Conservation (phyloP, 1,140 invertebrate species). For the Musca domestica region DNA sequence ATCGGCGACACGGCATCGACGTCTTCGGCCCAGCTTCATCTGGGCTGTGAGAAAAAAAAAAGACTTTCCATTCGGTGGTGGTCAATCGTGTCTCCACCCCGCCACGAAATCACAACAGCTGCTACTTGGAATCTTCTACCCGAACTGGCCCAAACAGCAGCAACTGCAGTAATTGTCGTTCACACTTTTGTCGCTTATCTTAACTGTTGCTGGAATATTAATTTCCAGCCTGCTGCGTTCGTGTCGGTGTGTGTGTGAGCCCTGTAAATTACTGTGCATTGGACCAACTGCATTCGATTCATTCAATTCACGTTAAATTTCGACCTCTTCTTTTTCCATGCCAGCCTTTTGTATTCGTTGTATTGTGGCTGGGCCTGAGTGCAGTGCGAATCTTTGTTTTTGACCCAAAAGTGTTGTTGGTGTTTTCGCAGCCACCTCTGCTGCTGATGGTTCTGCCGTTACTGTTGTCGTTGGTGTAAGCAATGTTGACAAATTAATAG, state of each 20-base stretch:
- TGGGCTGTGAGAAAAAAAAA: neutral
- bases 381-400: neutral
- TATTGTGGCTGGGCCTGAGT: neutral
- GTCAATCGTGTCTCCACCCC: neutral
- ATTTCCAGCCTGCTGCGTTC: conserved; percentile 51
- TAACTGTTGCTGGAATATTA: conserved; percentile 53
- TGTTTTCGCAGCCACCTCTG: neutral
- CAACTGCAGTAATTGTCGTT: conserved; percentile 19
- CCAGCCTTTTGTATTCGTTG: neutral
- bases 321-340: too few species aligned
- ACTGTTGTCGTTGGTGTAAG: conserved; percentile 14
- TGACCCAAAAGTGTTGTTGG: neutral
- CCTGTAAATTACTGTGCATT: neutral
- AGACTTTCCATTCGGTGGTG: neutral
- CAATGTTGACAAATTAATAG: conserved; percentile 22
- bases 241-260: neutral
- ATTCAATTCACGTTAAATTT: conserved; percentile 8
- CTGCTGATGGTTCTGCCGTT: neutral
- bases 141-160: neutral
- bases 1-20: neutral
- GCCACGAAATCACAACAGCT: too few species aligned
- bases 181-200: conserved; percentile 49
- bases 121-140: neutral
- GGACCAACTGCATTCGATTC: neutral
- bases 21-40: neutral